Evolutionary conservation across 2,113 vertebrate species (phyloP), one percentile per base, ranked within the genome.

Genomic region (Otus sunia): DNA sequence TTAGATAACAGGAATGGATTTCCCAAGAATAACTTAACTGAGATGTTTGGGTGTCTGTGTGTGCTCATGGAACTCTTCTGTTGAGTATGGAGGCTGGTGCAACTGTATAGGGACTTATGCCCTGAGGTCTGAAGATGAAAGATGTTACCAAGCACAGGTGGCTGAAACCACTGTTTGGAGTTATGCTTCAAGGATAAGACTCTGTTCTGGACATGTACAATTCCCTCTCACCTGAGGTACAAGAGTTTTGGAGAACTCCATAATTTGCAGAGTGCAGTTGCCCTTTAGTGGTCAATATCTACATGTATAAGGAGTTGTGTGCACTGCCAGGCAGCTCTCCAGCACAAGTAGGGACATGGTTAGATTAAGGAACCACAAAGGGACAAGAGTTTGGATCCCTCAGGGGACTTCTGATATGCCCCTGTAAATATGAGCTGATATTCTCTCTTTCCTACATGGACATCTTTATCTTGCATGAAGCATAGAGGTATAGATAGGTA

Each of bases 91-190:
- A 77, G 66, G 6, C 16, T 78, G 45, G 36, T 64, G 47, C 12
- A 82, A 37, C 4, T 52, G 2, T 21, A 6, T 0, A 43, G 30
- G 7, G 7, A 55, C 8, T 59, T 41, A 7, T 0, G 7, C 9
- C 25, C 15, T 78, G 3, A 7, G 16, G 47, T 79, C 23, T 86
- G 71, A 60, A 85, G 36, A 12, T 66, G 37, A 15, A 68, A 50
- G 47, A 27, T 47, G 29, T 32, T 72, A 79, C n/a, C 18, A 85
- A 62, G 45, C 22, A 32, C 5, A 27, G 13, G 19, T 63, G 26
- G 26, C 15, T 64, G 32, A 82, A 91, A 56, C 6, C 47, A 30
- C 20, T 56, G 5, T 62, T 49, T 39, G 56, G 36, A 36, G 16
- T 79, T 39, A 14, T 52, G 25, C 22, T 79, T 25, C 39, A 64